Base-by-base conservation (phyloP, 1,140 invertebrate species). In the Aphelenchoides fujianensis region DNA sequence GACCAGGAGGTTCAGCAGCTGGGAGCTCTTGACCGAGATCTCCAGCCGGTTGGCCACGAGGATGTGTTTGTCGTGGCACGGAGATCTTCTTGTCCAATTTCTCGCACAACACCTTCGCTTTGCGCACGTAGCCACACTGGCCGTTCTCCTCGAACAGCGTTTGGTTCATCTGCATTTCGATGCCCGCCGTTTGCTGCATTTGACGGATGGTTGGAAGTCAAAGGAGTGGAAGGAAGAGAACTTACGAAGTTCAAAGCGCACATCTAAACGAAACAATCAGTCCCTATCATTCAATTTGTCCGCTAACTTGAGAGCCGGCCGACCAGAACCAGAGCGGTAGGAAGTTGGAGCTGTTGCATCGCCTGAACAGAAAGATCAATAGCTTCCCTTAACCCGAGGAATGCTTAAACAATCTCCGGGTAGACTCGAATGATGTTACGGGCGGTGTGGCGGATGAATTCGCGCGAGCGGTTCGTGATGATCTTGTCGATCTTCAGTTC, bases 301-400 rank as follows among this genome's bases (percentile, higher is more conserved):
- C n/a, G n/a, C n/a, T n/a, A n/a, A n/a, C n/a, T n/a, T n/a, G 96
- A 85, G 95, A 98, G 0, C 96, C 96, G 2, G 95, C 94, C 85
- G 97, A 98, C 95, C 95, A 98, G 34, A 78, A 78, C 12, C 69
- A 78, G 55, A 76, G 70, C 16, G 74, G 74, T 28, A 75, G 63
- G 34, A 74, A 74, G 41, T 76, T 76, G 0, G 75, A 74, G 3
- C 70, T 74, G 52, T 34, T 36, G 63, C 31, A 34, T n/a, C 63
- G 63, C 53, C 63, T 59, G 55, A 59, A 59, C 28, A 48, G 41
- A 48, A 23, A 48, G 12, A 48, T 48, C 41, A 48, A 48, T 48
- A 12, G 41, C n/a, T n/a, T n/a, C n/a, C n/a, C n/a, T 48, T 48
- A 48, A 48, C 23, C 23, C 12, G 23, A 48, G 12, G 23, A 48